A percentile compares a stretch with the other conserved stretches of the same genome.
phyloP scores from a whole-genome alignment of 2,113 vertebrate genomes.

The Gobiocypris rarus region DNA sequence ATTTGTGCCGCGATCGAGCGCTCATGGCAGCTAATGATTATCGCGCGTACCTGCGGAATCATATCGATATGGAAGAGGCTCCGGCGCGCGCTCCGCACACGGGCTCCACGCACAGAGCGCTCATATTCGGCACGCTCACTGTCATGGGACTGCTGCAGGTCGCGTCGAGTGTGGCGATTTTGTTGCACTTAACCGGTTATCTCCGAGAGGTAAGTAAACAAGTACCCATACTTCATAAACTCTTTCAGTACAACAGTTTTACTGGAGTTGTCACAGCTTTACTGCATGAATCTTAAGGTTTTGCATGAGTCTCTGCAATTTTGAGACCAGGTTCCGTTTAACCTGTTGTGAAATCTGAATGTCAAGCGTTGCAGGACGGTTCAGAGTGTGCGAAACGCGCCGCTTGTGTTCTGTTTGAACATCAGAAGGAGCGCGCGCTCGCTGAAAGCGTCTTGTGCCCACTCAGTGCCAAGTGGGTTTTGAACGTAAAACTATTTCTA shows the following conservation, averaged over 20 bases:
- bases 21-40: constrained; percentile 80
- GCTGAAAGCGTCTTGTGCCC: background rate
- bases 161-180: constrained; percentile 90
- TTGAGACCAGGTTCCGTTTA: background rate
- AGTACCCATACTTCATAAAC: background rate
- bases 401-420: background rate
- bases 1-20: constrained; percentile 57
- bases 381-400: background rate
- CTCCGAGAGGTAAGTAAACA: constrained; percentile 77
- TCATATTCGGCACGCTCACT: constrained; percentile 82
- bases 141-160: constrained; percentile 92
- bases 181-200: constrained; percentile 92
- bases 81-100: constrained; percentile 73
- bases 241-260: background rate
- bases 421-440: background rate
- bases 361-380: background rate
- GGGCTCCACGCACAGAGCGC: constrained; percentile 75
- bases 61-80: constrained; percentile 71
- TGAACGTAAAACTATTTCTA: background rate
- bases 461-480: background rate
- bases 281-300: background rate
- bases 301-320: background rate
- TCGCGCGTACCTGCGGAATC: constrained; percentile 75
- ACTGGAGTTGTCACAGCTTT: background rate
- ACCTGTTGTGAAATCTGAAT: constrained; percentile 4